Base-by-base conservation (phyloP, 2,888 invertebrate species). In the Eristalis intricaria region DNA sequence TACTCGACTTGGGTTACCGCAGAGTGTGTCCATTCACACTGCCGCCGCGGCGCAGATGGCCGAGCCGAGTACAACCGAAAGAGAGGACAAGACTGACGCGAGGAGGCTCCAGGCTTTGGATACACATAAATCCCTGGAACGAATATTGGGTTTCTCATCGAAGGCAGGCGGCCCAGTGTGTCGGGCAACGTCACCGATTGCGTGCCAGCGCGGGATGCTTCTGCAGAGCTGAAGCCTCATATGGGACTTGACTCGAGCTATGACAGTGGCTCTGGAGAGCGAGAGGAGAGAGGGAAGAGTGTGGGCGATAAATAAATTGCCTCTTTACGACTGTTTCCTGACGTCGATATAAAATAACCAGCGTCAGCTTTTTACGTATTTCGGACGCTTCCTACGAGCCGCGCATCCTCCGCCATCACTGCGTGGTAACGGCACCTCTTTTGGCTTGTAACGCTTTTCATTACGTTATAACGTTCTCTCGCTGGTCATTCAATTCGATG, bases 281-380 rank as follows among this genome's bases (percentile, higher is more conserved):
- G 15, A 26, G 4, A 71, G 84, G 82, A 71, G 70, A 50, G 74
- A 69, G 78, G 50, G n/a, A 61, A 19, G 43, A 75, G 83, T 86
- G 86, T 86, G 83, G 86, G 86, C 83, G 86, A 86, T 86, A 83
- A 86, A 86, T 86, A 86, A 86, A 86, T 86, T 86, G 83, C 86
- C 78, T 86, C 78, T 75, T 79, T 86, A 71, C 74, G 78, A 75
- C 82, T 61, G 61, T 75, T 63, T 56, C 43, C 70, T 74, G 83
- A 82, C 74, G 78, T 73, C 61, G 61, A 77, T 81, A 81, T 85
- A 85, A 85, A 81, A 68, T 78, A 74, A 70, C 78, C 58, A 68
- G 29, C 32, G 56, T 68, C 40, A 10, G 32, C 13, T 19, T 60
- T 35, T 15, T 65, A 35, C 56, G 23, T 23, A 19, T 43, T 38